Base-by-base conservation (phyloP, 2,797 vertebrate species). In the Cuniculus paca region DNA sequence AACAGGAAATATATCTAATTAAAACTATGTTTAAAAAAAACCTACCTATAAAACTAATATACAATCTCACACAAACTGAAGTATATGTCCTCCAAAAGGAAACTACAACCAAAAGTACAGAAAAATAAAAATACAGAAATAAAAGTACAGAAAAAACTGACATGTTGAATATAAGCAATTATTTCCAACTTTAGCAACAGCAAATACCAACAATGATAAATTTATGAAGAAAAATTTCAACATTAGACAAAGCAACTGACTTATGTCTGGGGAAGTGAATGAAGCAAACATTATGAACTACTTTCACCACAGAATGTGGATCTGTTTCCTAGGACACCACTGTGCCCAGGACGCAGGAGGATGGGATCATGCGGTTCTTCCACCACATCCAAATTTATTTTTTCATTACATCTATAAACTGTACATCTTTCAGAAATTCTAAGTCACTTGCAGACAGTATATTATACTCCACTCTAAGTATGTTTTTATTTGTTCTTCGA, bases 401-500 rank as follows among this genome's bases (percentile, higher is more conserved):
- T 48, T 90, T 88, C 48, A 74, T 78, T 75, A 52, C 24, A 88
- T 82, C 70, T 78, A 91, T 16, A 84, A 94, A 74, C 22, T 70
- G 16, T n/a, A 34, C n/a, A 52, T 83, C 48, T 92, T 82, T 72
- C 36, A 93, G 52, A 83, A 91, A 79, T 54, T 75, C 52, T 54
- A 92, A 72, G 54, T 90, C 60, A 78, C 2, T 81, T 90, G 31
- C 88, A 83, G 85, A 65, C 56, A 94, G 80, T 19, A 82, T 3
- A 28, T 42, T 72, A 39, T 36, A 70, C 10, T 79, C 52, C 14
- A 58, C 12, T 48, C 26, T 92, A 39, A 87, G 88, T 81, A 91
- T 58, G 48, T 45, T 75, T 26, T 88, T 90, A 94, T 19, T 77
- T 82, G 58, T 34, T 91, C 31, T 89, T 89, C 83, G 50, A 93